A percentile compares a stretch with the other conserved stretches of the same genome.
Evolutionary conservation across 2,113 vertebrate species (phyloP).

Genomic region (Eonycteris spelaea): DNA sequence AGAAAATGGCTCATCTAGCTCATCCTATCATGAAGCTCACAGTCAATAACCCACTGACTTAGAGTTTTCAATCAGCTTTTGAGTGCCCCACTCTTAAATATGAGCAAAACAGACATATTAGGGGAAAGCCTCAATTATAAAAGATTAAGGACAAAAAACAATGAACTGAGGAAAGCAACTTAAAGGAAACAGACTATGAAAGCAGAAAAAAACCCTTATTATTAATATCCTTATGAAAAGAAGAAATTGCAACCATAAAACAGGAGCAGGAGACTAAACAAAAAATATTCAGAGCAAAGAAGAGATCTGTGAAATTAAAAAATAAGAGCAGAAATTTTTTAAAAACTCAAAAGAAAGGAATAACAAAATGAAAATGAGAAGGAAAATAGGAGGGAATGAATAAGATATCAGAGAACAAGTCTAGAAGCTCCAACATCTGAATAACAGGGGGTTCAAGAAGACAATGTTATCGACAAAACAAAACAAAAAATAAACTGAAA

Average conservation of each 20-base stretch:
- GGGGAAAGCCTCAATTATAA: neutral
- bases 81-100: neutral
- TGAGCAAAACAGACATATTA: neutral
- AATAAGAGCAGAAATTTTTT: neutral
- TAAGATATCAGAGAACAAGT: neutral
- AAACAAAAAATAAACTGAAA: too few species aligned
- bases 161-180: neutral
- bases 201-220: neutral
- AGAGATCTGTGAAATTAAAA: neutral
- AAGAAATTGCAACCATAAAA: neutral
- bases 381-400: neutral
- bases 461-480: neutral
- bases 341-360: neutral
- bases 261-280: neutral
- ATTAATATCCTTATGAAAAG: neutral
- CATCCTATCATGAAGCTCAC: neutral
- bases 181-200: neutral
- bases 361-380: neutral
- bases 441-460: neutral
- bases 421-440: neutral
- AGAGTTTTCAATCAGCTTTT: neutral
- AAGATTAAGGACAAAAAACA: neutral
- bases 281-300: neutral
- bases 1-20: neutral
- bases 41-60: neutral